Conservation (phyloP, 2,113 vertebrate species). For the Dasyornis broadbenti region DNA sequence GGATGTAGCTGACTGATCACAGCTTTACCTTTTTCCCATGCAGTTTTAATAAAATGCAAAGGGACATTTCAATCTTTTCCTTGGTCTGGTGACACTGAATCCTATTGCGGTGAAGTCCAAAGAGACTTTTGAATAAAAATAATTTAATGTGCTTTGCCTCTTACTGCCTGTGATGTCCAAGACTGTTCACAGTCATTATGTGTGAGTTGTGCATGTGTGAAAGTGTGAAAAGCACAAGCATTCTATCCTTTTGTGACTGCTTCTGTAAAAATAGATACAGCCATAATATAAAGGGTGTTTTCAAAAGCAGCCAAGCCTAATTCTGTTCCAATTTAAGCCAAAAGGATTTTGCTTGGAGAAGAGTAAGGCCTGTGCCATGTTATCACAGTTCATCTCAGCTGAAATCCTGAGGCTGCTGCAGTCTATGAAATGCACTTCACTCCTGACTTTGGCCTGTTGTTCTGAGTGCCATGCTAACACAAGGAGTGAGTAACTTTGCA, state of each 20-base stretch:
- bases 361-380: background rate
- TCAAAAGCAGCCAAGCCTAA: conserved; percentile 4
- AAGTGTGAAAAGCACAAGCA: conserved; percentile 23
- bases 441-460: background rate
- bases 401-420: background rate
- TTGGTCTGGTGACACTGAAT: background rate
- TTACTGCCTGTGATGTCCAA: background rate
- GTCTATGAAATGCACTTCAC: background rate
- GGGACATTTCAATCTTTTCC: background rate
- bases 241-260: background rate
- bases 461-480: background rate
- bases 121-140: background rate
- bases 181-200: fast-evolving
- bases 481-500: background rate
- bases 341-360: background rate
- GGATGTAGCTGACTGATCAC: background rate
- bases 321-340: background rate
- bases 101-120: background rate
- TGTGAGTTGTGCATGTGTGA: background rate
- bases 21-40: background rate
- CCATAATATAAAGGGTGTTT: background rate
- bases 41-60: background rate
- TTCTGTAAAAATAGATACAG: background rate
- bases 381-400: background rate
- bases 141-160: background rate